phyloP scores from a whole-genome alignment of 2,888 invertebrate species.

The Lucinisca nassula region DNA sequence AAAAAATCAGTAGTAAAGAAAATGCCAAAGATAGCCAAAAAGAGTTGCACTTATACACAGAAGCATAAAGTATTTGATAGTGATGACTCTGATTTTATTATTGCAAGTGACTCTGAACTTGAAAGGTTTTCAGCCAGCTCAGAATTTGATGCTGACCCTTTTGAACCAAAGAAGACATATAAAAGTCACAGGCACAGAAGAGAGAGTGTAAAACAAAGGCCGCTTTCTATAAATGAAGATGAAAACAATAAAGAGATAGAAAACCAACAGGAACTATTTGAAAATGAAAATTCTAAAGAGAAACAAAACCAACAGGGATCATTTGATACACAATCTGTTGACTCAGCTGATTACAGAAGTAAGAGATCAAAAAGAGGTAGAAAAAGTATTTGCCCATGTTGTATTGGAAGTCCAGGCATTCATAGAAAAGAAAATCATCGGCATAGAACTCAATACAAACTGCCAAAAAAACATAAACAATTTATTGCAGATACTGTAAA shows the following conservation, averaged over 20 bases:
- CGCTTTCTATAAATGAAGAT: background rate
- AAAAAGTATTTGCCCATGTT: conserved; percentile 25
- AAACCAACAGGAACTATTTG: too few relatives aligned
- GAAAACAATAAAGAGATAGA: background rate
- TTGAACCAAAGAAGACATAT: background rate
- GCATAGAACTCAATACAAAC: conserved; percentile 40
- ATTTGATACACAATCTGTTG: background rate
- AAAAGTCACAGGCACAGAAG: background rate
- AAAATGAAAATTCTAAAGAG: background rate
- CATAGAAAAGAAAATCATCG: background rate
- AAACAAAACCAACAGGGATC: background rate
- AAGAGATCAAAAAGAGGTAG: background rate
- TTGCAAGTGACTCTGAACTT: background rate
- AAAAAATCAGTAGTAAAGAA: background rate
- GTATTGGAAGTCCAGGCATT: background rate
- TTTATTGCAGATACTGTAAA: conserved; percentile 59
- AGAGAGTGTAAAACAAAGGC: background rate
- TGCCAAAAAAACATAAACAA: conserved; percentile 59
- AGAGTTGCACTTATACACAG: background rate
- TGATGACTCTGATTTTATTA: background rate
- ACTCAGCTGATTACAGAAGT: background rate
- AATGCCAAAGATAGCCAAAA: background rate
- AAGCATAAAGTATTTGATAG: background rate
- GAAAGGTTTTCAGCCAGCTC: background rate
- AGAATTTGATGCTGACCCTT: background rate